These are phyloP conservation scores for Hyperoplus lanceolatus DNA, from an alignment of 2,797 vertebrate species.

Conservation along the genomic window DNA sequence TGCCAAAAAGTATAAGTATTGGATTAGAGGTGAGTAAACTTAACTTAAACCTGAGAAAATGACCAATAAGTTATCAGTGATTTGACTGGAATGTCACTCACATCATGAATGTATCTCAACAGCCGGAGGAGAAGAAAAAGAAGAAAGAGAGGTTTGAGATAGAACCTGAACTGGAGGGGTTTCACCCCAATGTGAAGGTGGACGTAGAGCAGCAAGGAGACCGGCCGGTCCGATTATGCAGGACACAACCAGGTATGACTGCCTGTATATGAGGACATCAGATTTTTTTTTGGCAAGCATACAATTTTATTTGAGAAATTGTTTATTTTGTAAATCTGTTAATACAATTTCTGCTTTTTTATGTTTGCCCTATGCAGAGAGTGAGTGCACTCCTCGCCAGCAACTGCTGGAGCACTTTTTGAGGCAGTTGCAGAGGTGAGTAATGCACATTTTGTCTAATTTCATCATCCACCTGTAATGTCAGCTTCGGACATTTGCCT, in stretches of 20 bases:
- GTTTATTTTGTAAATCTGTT: not conserved
- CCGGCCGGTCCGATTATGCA: slow-evolving; percentile 92
- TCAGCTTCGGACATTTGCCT: not conserved
- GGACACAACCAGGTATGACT: slow-evolving; percentile 91
- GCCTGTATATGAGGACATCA: not conserved
- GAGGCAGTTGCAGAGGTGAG: slow-evolving; percentile 96
- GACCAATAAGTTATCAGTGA: not conserved
- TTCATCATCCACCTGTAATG: not conserved
- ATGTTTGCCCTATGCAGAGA: slow-evolving; percentile 84
- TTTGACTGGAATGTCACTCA: not conserved
- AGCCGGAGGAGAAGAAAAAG: slow-evolving; percentile 93
- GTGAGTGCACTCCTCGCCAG: slow-evolving; percentile 94
- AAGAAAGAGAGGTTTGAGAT: slow-evolving; percentile 93
- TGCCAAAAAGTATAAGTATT: slow-evolving; percentile 79
- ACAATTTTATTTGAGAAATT: not conserved
- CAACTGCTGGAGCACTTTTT: slow-evolving; percentile 96
- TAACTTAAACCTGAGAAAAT: not conserved
- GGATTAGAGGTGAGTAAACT: slow-evolving; percentile 77
- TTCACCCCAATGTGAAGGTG: slow-evolving; percentile 79
- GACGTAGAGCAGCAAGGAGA: slow-evolving; percentile 89
- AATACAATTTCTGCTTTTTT: slow-evolving; percentile 23
- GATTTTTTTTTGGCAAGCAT: not conserved
- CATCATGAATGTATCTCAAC: slow-evolving; percentile 20
- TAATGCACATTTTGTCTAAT: not conserved
- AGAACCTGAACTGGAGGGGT: slow-evolving; percentile 90